Percentiles rank a stretch among this genome's conserved stretches.
Evolutionary conservation across 1,140 invertebrate genomes (phyloP).

Genomic region (Drosophila ambigua): DNA sequence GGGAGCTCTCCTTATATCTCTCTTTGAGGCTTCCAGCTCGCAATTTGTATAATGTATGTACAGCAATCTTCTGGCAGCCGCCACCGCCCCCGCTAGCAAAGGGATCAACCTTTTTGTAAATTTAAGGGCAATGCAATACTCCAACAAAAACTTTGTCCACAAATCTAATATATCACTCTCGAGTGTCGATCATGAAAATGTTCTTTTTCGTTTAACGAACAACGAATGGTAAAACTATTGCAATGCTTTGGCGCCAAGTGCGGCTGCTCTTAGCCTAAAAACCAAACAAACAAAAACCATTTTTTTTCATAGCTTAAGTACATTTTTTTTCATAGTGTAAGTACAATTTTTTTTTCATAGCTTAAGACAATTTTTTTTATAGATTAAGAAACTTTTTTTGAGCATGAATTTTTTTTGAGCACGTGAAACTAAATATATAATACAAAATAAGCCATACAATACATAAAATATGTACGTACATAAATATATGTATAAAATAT

Average conservation of each 20-base stretch:
- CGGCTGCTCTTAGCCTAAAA: constrained; percentile 45
- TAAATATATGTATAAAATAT: constrained; percentile 13
- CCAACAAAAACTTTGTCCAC: too few species aligned
- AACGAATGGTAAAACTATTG: constrained; percentile 21
- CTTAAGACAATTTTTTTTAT: too few species aligned
- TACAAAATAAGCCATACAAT: constrained; percentile 26
- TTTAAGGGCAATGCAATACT: constrained; percentile 32
- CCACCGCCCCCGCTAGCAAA: constrained; percentile 16
- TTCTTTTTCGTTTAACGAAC: constrained; percentile 50
- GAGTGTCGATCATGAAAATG: not conserved
- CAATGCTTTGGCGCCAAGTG: constrained; percentile 28
- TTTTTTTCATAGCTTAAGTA: constrained; percentile 45
- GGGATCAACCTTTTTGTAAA: not conserved
- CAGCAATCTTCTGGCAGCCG: constrained; percentile 18
- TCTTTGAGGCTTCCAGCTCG: too few species aligned
- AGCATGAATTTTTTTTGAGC: constrained; percentile 76
- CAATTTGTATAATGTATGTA: not conserved
- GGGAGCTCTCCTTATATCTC: too few species aligned
- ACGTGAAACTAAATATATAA: constrained; percentile 39
- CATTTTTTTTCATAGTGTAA: constrained; percentile 40
- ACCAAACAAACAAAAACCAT: constrained; percentile 21
- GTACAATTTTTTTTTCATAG: constrained; percentile 54
- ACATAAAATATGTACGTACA: not conserved
- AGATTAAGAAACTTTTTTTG: constrained; percentile 62
- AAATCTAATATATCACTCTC: too few species aligned